phyloP scores from a whole-genome alignment of 2,797 vertebrate species.

The Anisognathus igniventris region DNA sequence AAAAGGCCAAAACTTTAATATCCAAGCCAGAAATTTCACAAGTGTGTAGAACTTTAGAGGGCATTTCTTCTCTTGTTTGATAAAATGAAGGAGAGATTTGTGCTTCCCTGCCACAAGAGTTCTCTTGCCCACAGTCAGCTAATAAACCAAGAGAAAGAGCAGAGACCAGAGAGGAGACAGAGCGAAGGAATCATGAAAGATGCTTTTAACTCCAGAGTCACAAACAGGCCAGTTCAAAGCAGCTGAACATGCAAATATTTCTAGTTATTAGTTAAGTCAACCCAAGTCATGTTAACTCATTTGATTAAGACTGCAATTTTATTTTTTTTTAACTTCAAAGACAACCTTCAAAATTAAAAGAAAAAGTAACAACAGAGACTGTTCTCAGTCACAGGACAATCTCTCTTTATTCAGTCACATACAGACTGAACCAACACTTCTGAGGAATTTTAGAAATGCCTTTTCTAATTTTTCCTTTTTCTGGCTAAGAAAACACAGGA shows the following conservation, averaged over 20 bases:
- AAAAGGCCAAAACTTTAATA: not conserved
- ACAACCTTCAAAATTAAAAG: not conserved
- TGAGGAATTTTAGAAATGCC: not conserved
- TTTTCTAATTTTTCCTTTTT: not conserved
- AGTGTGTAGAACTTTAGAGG: not conserved
- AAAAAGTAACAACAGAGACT: not conserved
- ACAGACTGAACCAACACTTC: not conserved
- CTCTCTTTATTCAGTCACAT: not conserved
- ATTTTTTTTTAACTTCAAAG: not conserved
- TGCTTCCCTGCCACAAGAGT: not conserved
- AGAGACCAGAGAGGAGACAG: not conserved
- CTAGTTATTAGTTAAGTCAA: not conserved
- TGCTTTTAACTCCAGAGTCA: not conserved
- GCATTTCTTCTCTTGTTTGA: not conserved
- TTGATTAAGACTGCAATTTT: not conserved
- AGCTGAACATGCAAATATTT: not conserved
- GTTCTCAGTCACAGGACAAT: not conserved
- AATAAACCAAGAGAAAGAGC: not conserved
- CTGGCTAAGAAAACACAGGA: not conserved
- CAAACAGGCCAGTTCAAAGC: not conserved
- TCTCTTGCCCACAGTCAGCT: not conserved
- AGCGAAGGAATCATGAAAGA: conserved; percentile 3
- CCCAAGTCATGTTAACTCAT: not conserved
- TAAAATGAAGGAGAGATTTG: not conserved
- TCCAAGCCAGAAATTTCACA: not conserved